Conservation (phyloP, 2,888 invertebrate species). For the Capitulum mitella region DNA sequence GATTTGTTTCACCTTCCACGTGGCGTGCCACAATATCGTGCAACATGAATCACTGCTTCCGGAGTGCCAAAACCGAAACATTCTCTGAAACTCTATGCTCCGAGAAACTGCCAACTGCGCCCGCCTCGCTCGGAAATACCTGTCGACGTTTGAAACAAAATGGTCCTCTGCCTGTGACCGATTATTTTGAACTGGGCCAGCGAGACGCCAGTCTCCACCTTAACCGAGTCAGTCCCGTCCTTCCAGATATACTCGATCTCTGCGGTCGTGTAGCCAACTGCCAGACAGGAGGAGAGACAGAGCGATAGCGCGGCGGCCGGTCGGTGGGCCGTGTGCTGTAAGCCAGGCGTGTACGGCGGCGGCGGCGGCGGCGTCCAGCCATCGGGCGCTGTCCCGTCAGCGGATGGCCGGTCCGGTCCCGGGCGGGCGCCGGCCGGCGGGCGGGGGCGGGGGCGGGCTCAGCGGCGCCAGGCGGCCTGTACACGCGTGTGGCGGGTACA, state of each 20-base stretch:
- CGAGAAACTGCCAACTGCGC: conserved; percentile 9
- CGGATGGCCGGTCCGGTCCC: not conserved
- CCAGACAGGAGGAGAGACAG: not conserved
- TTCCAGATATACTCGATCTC: conserved; percentile 9
- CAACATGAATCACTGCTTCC: too few relatives aligned
- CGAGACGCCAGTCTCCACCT: conserved; percentile 27
- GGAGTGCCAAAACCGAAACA: too few relatives aligned
- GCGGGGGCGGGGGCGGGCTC: not conserved
- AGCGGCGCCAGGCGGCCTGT: not conserved
- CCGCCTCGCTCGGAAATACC: conserved; percentile 52
- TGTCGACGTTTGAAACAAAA: conserved; percentile 94
- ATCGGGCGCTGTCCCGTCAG: not conserved
- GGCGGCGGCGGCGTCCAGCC: not conserved
- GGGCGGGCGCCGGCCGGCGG: not conserved
- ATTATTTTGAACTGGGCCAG: conserved; percentile 29
- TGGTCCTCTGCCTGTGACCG: conserved; percentile 52
- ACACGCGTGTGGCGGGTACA: not conserved
- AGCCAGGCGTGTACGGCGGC: not conserved
- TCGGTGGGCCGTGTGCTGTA: not conserved
- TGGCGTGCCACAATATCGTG: too few relatives aligned
- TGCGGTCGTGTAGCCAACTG: conserved; percentile 11
- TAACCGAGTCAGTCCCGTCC: conserved; percentile 11
- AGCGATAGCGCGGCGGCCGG: not conserved
- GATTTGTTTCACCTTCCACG: too few relatives aligned
- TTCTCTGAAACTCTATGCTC: too few relatives aligned